These are phyloP conservation scores for Cynoglossus semilaevis DNA, from an alignment of 2,113 vertebrate species.

Conservation along the genomic window DNA sequence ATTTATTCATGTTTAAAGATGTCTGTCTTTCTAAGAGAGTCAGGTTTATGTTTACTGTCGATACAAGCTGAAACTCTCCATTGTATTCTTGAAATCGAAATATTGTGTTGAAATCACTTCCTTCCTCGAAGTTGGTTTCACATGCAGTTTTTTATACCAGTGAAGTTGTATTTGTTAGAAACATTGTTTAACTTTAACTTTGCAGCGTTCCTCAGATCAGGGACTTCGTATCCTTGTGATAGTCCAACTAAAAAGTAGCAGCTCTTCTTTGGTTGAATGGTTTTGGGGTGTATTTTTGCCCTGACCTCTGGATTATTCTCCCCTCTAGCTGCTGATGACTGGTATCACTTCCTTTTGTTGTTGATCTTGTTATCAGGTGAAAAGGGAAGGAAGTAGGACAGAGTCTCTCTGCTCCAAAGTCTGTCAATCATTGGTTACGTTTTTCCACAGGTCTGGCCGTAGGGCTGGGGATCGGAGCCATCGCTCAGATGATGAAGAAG, in stretches of 20 bases:
- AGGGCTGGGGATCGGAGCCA: conserved; percentile 87
- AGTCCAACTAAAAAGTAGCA: too few species aligned
- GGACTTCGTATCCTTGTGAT: too few species aligned
- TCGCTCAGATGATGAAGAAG: conserved; percentile 92
- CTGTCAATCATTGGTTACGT: conserved; percentile 6
- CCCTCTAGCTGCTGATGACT: neutral
- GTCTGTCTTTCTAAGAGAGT: too few species aligned
- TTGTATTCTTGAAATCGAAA: neutral
- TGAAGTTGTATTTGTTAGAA: neutral
- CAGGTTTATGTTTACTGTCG: too few species aligned
- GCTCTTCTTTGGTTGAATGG: too few species aligned
- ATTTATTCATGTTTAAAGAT: too few species aligned
- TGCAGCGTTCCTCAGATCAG: neutral
- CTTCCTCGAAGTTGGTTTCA: neutral
- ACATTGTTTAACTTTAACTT: neutral
- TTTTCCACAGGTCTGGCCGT: conserved; percentile 83
- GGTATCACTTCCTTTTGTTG: conserved; percentile 5
- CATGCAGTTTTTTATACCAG: neutral
- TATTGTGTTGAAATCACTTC: neutral
- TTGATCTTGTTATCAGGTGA: conserved; percentile 5
- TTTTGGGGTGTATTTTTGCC: too few species aligned
- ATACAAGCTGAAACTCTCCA: too few species aligned
- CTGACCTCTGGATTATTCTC: too few species aligned
- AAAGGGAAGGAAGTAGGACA: neutral
- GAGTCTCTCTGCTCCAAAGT: neutral